Evolutionary conservation across 2,797 vertebrate genomes (phyloP).

Genomic region (Macropus fuliginosus): DNA sequence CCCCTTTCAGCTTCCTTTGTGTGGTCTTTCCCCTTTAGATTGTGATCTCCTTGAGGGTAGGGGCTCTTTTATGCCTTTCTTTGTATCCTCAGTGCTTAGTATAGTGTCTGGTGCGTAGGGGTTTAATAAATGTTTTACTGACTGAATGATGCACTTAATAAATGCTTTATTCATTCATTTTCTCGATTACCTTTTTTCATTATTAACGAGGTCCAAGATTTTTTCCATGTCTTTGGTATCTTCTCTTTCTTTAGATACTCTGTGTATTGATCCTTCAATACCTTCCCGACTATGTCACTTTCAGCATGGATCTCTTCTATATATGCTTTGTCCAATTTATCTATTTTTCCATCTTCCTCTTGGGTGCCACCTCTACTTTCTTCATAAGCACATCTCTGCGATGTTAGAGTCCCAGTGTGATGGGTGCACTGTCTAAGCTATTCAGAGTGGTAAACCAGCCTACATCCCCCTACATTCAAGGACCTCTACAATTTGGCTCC

Average conservation of each 20-base stretch:
- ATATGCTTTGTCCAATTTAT: background rate
- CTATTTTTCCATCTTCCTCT: background rate
- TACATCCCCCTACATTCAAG: background rate
- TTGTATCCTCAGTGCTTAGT: background rate
- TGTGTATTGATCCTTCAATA: background rate
- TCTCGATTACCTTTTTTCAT: background rate
- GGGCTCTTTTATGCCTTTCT: background rate
- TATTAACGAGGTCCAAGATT: background rate
- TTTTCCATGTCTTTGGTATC: background rate
- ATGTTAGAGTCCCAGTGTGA: background rate
- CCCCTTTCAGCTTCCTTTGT: background rate
- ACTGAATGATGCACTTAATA: background rate
- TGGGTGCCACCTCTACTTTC: background rate
- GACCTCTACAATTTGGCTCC: background rate
- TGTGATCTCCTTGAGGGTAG: background rate
- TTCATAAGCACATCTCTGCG: background rate
- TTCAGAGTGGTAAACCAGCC: background rate
- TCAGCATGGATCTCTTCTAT: background rate
- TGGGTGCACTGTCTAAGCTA: background rate
- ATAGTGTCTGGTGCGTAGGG: background rate
- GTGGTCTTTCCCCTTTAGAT: background rate
- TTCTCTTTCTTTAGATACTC: background rate
- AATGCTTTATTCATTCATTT: background rate
- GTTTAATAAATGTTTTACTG: background rate
- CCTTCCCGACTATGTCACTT: background rate